Evolutionary conservation across 2,113 vertebrate genomes (phyloP).

Genomic region (Sceloporus undulatus): DNA sequence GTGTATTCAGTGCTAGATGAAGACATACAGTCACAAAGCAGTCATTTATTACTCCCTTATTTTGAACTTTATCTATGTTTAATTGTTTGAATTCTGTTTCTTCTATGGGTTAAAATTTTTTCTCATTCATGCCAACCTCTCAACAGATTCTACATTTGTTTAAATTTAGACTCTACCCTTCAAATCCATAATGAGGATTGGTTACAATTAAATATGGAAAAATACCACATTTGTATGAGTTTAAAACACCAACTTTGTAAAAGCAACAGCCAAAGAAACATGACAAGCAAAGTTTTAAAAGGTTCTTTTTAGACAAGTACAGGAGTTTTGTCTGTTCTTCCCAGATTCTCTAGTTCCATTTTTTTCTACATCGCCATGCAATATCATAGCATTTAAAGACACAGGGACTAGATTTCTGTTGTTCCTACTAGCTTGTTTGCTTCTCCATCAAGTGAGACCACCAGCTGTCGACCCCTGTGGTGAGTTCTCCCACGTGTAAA

Average conservation of each 20-base stretch:
- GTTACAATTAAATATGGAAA: neutral
- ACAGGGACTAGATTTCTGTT: constrained; percentile 22
- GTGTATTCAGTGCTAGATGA: neutral
- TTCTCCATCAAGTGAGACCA: neutral
- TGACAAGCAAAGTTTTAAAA: neutral
- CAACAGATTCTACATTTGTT: neutral
- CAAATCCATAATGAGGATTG: neutral
- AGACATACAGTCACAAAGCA: neutral
- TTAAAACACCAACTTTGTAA: neutral
- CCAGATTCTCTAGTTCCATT: constrained; percentile 6
- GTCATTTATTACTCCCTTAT: too few relatives aligned
- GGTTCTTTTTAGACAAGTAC: neutral
- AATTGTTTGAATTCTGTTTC: neutral
- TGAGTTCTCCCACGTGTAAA: constrained; percentile 16
- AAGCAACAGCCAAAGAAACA: neutral
- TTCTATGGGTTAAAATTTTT: neutral
- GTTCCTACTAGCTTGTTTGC: constrained; percentile 11
- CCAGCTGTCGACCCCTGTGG: constrained; percentile 55
- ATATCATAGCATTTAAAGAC: neutral
- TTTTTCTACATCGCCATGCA: neutral
- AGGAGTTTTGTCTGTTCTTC: neutral
- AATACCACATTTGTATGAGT: neutral
- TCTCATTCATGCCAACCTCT: too few relatives aligned
- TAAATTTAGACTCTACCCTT: neutral
- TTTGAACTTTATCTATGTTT: neutral